Evolutionary conservation across 2,888 invertebrate species (phyloP), one percentile per base, ranked within the genome.

Genomic region (Sinopyrophorus schimmeli): DNA sequence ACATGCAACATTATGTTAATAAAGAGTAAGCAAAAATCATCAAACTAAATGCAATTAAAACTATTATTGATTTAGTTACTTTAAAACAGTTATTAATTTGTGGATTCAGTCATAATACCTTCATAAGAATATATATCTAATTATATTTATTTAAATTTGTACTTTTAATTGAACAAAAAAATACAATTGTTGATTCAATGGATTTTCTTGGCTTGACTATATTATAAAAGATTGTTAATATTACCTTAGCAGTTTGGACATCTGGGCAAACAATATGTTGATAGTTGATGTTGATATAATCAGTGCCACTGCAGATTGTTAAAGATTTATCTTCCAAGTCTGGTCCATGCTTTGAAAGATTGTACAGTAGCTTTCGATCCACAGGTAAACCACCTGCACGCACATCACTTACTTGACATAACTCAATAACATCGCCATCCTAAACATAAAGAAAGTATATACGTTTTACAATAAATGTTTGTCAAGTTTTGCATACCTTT

Each of bases 231-330:
- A n/a, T n/a, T n/a, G n/a, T n/a, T n/a, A n/a, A n/a, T n/a, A n/a
- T 74, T 78, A 96, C 97, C 87, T 92, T 94, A 30, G 98, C 97
- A 11, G 89, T 92, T 57, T 88, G 89, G 10, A 89, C 84, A 76
- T 94, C 92, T 7, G 93, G 89, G 69, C 95, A 97, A 53, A 98
- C 90, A 62, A 99, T 89, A 74, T 96, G 96, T 67, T 96, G 95
- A 75, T 96, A 96, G 76, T 90, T 95, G 72, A 98, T 95, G 76
- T 97, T 98, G 71, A 99, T 99, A 74, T 99, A 92, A 76, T 99
- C 99, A 9, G 93, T 92, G 6, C 98, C 98, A 68, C 95, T 95
- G 76, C 98, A 98, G 67, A 99, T 92, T 51, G 97, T 96, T 35
- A 99, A 77, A 3, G 96, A 95, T 69, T 94, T 89, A 54, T 94